Evolutionary conservation across 64 coral and sea anemone genomes (phyloP).

Genomic region (Dendronephthya gigantea): DNA sequence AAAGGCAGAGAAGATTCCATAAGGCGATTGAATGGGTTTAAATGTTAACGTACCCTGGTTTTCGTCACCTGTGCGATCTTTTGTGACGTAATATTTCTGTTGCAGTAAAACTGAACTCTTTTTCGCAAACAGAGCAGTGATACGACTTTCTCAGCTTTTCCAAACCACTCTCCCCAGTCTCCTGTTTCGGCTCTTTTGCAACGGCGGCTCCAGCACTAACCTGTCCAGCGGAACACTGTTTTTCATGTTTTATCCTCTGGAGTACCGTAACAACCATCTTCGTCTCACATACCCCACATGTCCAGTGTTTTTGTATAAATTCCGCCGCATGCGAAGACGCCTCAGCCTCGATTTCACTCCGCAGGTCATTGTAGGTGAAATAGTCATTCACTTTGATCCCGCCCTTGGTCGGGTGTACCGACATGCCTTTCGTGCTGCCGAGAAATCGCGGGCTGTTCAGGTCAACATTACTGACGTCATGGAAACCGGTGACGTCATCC

Average conservation of each 20-base stretch:
- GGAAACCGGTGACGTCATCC: not conserved
- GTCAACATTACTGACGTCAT: constrained; percentile 18
- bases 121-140: not conserved
- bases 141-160: constrained; percentile 1
- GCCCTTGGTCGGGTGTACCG: constrained; percentile 60
- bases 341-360: constrained; percentile 51
- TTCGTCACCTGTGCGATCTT: not conserved
- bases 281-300: constrained; percentile 24
- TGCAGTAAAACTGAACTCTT: constrained; percentile 1
- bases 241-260: constrained; percentile 12
- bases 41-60: not conserved
- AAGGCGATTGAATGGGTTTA: no score
- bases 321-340: constrained; percentile 64
- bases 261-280: constrained; percentile 12
- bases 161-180: not conserved
- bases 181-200: not conserved
- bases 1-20: no score
- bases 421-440: constrained; percentile 2
- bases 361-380: constrained; percentile 76
- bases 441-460: constrained; percentile 22
- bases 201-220: not conserved
- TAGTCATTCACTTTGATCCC: constrained; percentile 82
- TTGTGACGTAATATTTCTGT: not conserved
- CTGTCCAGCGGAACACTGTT: not conserved
- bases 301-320: constrained; percentile 80